Base-by-base conservation (phyloP, 2,797 vertebrate species). In the Enteromius afrohamiltoni region DNA sequence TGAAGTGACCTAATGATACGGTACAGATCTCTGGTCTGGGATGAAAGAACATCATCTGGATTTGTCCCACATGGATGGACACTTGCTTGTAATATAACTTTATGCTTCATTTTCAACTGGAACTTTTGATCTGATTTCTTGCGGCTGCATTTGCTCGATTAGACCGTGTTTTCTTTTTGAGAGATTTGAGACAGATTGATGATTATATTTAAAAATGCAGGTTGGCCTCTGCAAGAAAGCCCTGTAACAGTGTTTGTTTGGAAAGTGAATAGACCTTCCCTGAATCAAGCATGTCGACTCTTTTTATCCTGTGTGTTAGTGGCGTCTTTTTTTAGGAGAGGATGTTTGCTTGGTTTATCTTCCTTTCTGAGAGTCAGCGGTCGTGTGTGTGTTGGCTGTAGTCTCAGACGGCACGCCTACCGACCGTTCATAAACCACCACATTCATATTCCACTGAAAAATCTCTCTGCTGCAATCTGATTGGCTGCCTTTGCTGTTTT, bases 301-400 rank as follows among this genome's bases (percentile, higher is more conserved):
- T 29, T 21, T 21, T 65, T 70, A 16, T 83, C 74, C 76, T 53
- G 34, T 11, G 31, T 37, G 77, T 31, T 55, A 16, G 51, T 37
- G 10, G 29, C 6, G 6, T 78, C 37, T 2, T 23, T 26, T 75
- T 58, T 79, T 45, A 55, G n/a, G 19, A 75, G 45, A 79, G 77
- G 62, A 55, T 69, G 53, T 80, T 60, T 73, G 40, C 10, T 77
- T 58, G 70, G 62, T 76, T 64, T 17, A 67, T 77, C 53, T 69
- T 77, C 42, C 51, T 37, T 40, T 77, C 47, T 79, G 78, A 53
- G 78, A 78, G 58, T 64, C 16, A 16, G 58, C 6, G 17, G 76
- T 62, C 3, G 10, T 42, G 37, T 65, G 31, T 60, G 17, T 51
- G 70, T 55, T 16, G 29, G 31, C 51, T 16, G 21, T 58, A 40